These are phyloP conservation scores for Oscheius sp. DNA, from an alignment of 2,888 invertebrate genomes.

Conservation along the genomic window DNA sequence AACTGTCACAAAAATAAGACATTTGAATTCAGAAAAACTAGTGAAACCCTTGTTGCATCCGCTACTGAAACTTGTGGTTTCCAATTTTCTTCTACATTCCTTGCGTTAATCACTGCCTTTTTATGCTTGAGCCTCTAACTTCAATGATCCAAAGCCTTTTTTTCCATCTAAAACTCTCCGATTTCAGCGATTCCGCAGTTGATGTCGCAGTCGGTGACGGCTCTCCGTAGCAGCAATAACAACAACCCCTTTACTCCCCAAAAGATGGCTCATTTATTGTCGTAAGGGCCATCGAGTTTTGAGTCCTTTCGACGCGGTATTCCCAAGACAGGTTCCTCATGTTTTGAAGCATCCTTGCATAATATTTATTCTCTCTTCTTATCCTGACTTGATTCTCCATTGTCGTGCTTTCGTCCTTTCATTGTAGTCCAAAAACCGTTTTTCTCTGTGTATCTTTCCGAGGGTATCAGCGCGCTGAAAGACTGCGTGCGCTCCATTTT, in stretches of 20 bases:
- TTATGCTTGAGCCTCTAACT: not conserved
- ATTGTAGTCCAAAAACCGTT: not conserved
- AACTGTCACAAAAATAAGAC: no score
- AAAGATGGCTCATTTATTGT: conserved; percentile 34
- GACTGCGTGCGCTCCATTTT: not conserved
- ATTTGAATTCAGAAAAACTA: no score
- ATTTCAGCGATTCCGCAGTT: conserved; percentile 33
- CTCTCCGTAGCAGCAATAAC: conserved; percentile 10
- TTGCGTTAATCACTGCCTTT: not conserved
- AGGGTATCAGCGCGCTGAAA: conserved; percentile 17
- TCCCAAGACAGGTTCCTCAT: not conserved
- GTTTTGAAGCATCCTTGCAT: not conserved
- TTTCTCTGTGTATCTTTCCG: conserved; percentile 10
- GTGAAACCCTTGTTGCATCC: no score
- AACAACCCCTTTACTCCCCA: conserved; percentile 28
- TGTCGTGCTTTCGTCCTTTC: conserved; percentile 33
- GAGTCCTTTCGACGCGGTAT: conserved; percentile 17
- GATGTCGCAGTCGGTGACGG: conserved; percentile 30
- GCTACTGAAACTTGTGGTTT: no score
- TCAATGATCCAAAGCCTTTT: not conserved
- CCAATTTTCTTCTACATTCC: not conserved
- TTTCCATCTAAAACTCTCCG: not conserved
- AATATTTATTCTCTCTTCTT: conserved; percentile 6
- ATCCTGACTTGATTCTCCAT: conserved; percentile 33
- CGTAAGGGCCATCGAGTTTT: conserved; percentile 13